phyloP scores from a whole-genome alignment of 2,888 invertebrate species.

The Ochropacha duplaris region DNA sequence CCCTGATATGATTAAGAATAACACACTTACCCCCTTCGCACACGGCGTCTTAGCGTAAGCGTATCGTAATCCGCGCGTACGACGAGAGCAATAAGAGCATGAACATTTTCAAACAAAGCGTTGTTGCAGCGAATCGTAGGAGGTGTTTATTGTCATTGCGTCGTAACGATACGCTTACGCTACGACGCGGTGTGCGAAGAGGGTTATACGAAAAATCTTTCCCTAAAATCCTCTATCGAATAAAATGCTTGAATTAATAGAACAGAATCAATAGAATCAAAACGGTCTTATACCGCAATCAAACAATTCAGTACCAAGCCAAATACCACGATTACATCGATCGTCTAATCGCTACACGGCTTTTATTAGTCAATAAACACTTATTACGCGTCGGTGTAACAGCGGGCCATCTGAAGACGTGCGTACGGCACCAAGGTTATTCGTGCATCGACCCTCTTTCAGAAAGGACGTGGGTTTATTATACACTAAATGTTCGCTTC shows the following conservation, averaged over 20 bases:
- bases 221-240: not conserved
- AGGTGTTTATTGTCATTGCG: too few species aligned
- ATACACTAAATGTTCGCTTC: not conserved
- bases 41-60: too few species aligned
- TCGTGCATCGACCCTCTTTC: conserved; percentile 14
- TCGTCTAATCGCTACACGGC: not conserved
- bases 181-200: too few species aligned
- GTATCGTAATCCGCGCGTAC: too few species aligned
- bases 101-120: too few species aligned
- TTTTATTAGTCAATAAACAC: conserved; percentile 5
- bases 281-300: not conserved
- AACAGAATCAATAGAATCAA: not conserved
- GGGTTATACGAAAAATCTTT: too few species aligned
- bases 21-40: too few species aligned
- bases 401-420: conserved; percentile 9
- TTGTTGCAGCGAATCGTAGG: too few species aligned
- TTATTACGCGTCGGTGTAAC: conserved; percentile 15
- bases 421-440: conserved; percentile 11
- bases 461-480: conserved; percentile 6
- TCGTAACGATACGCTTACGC: too few species aligned
- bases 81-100: too few species aligned
- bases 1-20: too few species aligned
- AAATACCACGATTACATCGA: not conserved
- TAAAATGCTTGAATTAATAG: not conserved
- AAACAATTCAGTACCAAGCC: not conserved